Evolutionary conservation across 2,797 vertebrate genomes (phyloP).

Genomic region (Bothrops alternatus): DNA sequence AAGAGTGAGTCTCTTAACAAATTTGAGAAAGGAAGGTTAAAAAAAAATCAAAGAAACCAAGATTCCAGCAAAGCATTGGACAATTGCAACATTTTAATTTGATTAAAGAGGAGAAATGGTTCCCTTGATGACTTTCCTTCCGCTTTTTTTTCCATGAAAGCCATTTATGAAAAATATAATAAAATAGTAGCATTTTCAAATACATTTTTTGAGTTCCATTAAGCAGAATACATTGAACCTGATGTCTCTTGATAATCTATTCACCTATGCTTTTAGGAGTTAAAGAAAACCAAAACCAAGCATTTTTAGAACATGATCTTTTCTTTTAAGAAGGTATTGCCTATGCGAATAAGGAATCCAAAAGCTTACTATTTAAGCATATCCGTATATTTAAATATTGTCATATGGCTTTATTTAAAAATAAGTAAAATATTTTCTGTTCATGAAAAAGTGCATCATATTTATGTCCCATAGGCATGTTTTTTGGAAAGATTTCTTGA

Average conservation of each 20-base stretch:
- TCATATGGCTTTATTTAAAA: slow-evolving; percentile 30
- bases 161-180: background rate
- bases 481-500: slow-evolving; percentile 24
- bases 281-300: slow-evolving; percentile 16
- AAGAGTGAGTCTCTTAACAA: slow-evolving; percentile 33
- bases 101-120: background rate
- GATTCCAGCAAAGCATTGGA: slow-evolving; percentile 16
- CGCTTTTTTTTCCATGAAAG: background rate
- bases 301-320: slow-evolving; percentile 4
- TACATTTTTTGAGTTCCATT: background rate
- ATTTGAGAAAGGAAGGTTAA: background rate
- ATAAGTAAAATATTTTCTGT: slow-evolving; percentile 27
- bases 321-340: background rate
- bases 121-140: background rate
- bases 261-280: slow-evolving; percentile 29
- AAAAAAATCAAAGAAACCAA: slow-evolving; percentile 22
- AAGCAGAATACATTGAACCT: background rate
- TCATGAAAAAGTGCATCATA: slow-evolving; percentile 20
- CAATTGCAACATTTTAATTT: slow-evolving; percentile 29
- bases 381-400: slow-evolving; percentile 29
- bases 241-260: slow-evolving; percentile 27
- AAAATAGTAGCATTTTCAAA: background rate
- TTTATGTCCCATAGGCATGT: slow-evolving; percentile 43
- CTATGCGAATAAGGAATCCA: slow-evolving; percentile 14
- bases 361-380: slow-evolving; percentile 22